Evolutionary conservation across 2,888 invertebrate genomes (phyloP).

Genomic region (Schrankia costaestrigalis): DNA sequence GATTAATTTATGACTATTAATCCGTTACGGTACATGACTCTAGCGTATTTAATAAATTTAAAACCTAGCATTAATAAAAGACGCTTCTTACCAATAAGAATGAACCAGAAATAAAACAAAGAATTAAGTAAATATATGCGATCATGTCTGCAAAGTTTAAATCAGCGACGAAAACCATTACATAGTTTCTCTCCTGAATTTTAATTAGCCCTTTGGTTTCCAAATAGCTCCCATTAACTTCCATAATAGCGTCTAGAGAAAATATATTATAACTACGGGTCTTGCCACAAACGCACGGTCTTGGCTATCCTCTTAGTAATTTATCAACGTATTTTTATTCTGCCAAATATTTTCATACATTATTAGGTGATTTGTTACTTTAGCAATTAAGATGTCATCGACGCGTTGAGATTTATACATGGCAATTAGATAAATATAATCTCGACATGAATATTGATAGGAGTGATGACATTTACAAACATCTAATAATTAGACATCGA

Average conservation of each 20-base stretch:
- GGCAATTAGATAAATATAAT: constrained; percentile 71
- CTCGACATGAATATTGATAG: constrained; percentile 72
- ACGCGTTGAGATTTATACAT: constrained; percentile 68
- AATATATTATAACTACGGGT: constrained; percentile 3
- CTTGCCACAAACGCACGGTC: constrained; percentile 4
- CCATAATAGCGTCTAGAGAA: constrained; percentile 6
- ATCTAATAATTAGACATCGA: constrained; percentile 57
- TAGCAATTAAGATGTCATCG: constrained; percentile 76
- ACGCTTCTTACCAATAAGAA: too few relatives aligned
- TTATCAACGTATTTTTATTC: constrained; percentile 20
- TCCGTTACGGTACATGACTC: neutral
- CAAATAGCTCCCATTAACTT: constrained; percentile 6
- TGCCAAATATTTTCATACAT: constrained; percentile 52
- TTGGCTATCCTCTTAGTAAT: constrained; percentile 12
- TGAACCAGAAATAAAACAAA: constrained; percentile 1
- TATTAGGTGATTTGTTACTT: constrained; percentile 62
- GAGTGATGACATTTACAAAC: constrained; percentile 61
- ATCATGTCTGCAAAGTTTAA: constrained; percentile 2
- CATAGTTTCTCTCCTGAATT: constrained; percentile 6
- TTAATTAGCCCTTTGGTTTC: constrained; percentile 8
- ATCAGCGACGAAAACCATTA: constrained; percentile 6
- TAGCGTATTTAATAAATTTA: too few relatives aligned
- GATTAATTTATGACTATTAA: neutral
- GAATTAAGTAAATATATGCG: neutral
- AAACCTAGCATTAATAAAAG: too few relatives aligned